Evolutionary conservation across 2,888 invertebrate species (phyloP), one percentile per base, ranked within the genome.

Genomic region (Chelonus formosanus): DNA sequence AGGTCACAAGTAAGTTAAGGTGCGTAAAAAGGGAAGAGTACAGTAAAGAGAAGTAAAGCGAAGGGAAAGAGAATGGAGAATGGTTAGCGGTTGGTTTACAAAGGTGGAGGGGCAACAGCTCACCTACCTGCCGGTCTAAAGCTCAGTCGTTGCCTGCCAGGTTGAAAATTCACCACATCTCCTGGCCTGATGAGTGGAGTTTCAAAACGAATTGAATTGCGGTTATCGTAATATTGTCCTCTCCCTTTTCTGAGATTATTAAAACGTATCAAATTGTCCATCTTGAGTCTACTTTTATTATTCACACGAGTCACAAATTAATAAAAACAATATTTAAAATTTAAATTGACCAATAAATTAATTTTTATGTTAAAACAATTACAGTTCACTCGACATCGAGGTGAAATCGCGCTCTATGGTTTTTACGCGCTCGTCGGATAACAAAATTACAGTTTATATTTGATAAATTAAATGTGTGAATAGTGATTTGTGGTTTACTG

Each of bases 111-210:
- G 70, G 70, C 56, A 61, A 57, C 74, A 72, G 74, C 75, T 78
- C 76, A 74, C 78, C 79, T 82, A 81, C 82, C 82, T 82, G 80
- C 79, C 78, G 78, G 78, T 78, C 73, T 73, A 59, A 78, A 74
- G 78, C 76, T 80, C 80, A 81, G 80, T 81, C 79, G 74, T 78
- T 77, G 79, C 78, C 74, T 76, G 82, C 81, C 80, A 81, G 82
- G 80, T 82, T 80, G 80, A 78, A 81, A 81, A 80, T 78, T 76
- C 75, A 75, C 74, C 76, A 73, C 70, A 72, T 65, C 71, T 69
- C 72, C 73, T 76, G 70, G 70, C 74, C 72, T 73, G 10, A 40
- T 48, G 45, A 54, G 40, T 57, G 56, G 54, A 47, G 59, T 53
- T 32, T 20, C 32, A 35, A 50, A 36, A 47, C 47, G 48, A 59